Evolutionary conservation across 2,888 invertebrate species (phyloP), one percentile per base, ranked within the genome.

Genomic region (Drosophila neutralis): DNA sequence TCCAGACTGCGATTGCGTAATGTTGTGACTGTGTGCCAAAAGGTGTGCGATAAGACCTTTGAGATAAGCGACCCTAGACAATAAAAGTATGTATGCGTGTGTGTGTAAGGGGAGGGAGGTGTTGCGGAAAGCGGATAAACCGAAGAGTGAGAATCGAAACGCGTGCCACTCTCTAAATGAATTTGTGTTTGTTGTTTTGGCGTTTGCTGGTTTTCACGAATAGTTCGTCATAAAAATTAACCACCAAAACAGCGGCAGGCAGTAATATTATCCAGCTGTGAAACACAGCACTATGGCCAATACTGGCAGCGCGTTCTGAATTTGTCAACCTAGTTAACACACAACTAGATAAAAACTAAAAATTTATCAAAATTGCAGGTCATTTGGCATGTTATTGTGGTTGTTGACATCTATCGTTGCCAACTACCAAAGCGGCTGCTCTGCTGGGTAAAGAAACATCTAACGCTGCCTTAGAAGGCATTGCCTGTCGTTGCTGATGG

Each of bases 201-300:
- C 27, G 45, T 36, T 76, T 11, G 51, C 54, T 54, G 61, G 51
- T 59, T 73, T 67, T 57, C 60, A 48, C 69, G 68, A 73, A 69
- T 76, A 83, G 83, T 87, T 88, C 79, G 80, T 88, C 89, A 78
- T 69, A 70, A 79, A 83, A 83, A 82, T 78, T 82, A 88, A 88
- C 78, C 82, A 73, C 62, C 29, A 15, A 64, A 60, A 54, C 61
- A 65, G 74, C 53, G 79, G 64, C 64, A 33, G 63, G 27, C 51
- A 59, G 48, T 59, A 70, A 40, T 72, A 65, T 72, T 69, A 61
- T 74, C 82, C 76, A 68, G 80, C 82, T 87, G 85, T 66, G 89
- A 78, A 61, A 60, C 69, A 67, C 63, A 66, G 63, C 49, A 64
- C 73, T 73, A 71, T 69, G 76, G 82, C 65, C 67, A 24, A 51